Base-by-base conservation (phyloP, 2,888 invertebrate species). In the Fragum sueziense region DNA sequence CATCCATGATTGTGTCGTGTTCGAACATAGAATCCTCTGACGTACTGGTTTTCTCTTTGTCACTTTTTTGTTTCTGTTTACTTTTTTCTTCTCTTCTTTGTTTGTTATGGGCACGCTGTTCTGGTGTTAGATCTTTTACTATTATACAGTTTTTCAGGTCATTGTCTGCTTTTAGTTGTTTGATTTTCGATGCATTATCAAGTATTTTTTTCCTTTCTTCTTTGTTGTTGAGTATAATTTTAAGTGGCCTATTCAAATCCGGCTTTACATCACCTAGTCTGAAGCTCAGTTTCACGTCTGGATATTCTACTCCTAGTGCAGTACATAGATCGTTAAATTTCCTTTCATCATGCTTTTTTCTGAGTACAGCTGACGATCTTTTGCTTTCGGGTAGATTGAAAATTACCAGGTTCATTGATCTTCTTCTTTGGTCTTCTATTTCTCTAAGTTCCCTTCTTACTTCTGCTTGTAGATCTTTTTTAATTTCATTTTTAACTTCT, bases 371-470 rank as follows among this genome's bases (percentile, higher is more conserved):
- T 20, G 7, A 20, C 20, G 11, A n/a, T n/a, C n/a, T 20, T 27
- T 31, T 61, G 27, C 31, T 31, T 27, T 61, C 61, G 29, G 29
- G 61, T 33, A 61, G 20, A 14, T 61, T 29, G 61, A 25, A 61
- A 33, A 61, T 61, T 22, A 61, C 33, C n/a, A 61, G 22, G 14
- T 61, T 61, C 20, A 31, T 17, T 11, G 61, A 14, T 61, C 61
- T 61, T 29, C 33, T 29, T 61, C 33, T 22, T 27, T 61, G 61
- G 33, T 61, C 61, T 61, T 61, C 61, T 61, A 61, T 29, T 61
- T 61, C 61, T 11, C 27, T 22, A 14, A 33, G n/a, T 27, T 61
- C 31, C 29, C 20, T 61, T 20, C 61, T 11, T 20, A 61, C 61
- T 20, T 61, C 27, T 9, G 29, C n/a, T n/a, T 61, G 31, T 11